Base-by-base conservation (phyloP, 1,140 invertebrate genomes). In the Drosophila suzukii region DNA sequence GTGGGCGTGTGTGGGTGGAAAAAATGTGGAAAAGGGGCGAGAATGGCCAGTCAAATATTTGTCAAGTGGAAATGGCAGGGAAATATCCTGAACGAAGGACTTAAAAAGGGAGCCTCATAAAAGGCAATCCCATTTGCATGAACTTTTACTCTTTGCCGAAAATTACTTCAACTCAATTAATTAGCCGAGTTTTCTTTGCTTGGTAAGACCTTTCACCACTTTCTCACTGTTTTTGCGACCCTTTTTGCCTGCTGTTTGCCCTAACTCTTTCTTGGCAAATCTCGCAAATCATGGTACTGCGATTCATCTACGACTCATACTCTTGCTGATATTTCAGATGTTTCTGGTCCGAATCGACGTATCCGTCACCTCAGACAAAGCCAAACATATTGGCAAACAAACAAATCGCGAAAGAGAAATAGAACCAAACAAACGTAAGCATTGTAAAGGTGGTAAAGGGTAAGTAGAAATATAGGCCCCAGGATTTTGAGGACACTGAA, bases 81-180 rank as follows among this genome's bases (percentile, higher is more conserved):
- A 72, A 59, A 27, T 30, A 15, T 50, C 66, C 56, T 68, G 50
- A 49, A 47, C 55, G 61, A 53, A 61, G 51, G 30, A 47, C 17
- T 36, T 55, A 54, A 36, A 43, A 56, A 67, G 49, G 39, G 32
- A 27, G 30, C 24, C 43, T n/a, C 44, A 58, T 43, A 77, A 78
- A 75, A 71, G 78, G 62, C 61, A 83, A 68, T 68, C 65, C 65
- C 65, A 68, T 68, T 81, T 55, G 50, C 41, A 58, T 34, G 44
- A 60, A 59, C 47, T 72, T 62, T 50, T 50, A 13, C 39, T 50
- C 36, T 58, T 46, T 61, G 44, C 46, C 61, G 20, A 58, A 81
- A 81, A 84, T 88, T 86, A 78, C 65, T 88, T 88, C 83, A 84
- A 88, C 83, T 89, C 83, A 88, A 88, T 88, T 88, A 88, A 88